These are phyloP conservation scores for Parapristionchus giblindavisi DNA, from an alignment of 2,888 invertebrate species.

Conservation along the genomic window DNA sequence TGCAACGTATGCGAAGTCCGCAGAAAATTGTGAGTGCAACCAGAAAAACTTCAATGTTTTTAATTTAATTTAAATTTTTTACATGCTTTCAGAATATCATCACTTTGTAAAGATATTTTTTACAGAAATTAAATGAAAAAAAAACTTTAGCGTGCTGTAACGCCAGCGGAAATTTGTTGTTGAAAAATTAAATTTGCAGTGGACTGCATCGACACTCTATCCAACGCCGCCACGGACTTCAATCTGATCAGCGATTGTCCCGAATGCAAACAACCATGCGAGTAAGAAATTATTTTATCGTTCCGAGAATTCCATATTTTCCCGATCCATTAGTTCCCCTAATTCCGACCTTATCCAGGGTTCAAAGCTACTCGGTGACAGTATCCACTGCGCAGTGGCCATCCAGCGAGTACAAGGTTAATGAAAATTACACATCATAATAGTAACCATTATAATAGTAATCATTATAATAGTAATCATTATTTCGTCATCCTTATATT, in stretches of 20 bases:
- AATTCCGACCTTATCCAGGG: conserved; percentile 47
- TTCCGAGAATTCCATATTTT: no score
- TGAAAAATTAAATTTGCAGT: not conserved
- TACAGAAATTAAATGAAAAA: not conserved
- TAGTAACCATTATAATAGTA: no score
- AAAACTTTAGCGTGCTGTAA: no score
- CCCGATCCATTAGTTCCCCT: not conserved
- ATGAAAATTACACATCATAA: not conserved
- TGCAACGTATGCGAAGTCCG: not conserved
- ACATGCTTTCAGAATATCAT: not conserved
- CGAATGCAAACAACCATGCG: conserved; percentile 65
- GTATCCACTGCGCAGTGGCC: conserved; percentile 68
- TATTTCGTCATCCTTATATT: no score
- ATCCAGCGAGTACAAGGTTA: conserved; percentile 60
- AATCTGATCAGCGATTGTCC: conserved; percentile 59
- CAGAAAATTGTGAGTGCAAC: conserved; percentile 26
- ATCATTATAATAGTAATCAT: no score
- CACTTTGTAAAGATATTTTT: not conserved
- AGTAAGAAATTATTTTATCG: conserved; percentile 54
- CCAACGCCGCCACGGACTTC: conserved; percentile 48
- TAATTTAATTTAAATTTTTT: not conserved
- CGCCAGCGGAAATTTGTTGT: no score
- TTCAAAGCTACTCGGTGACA: conserved; percentile 61
- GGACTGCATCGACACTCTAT: conserved; percentile 54
- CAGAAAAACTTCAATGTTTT: not conserved